Evolutionary conservation across 2,797 vertebrate genomes (phyloP).

Genomic region (Anabas testudineus): DNA sequence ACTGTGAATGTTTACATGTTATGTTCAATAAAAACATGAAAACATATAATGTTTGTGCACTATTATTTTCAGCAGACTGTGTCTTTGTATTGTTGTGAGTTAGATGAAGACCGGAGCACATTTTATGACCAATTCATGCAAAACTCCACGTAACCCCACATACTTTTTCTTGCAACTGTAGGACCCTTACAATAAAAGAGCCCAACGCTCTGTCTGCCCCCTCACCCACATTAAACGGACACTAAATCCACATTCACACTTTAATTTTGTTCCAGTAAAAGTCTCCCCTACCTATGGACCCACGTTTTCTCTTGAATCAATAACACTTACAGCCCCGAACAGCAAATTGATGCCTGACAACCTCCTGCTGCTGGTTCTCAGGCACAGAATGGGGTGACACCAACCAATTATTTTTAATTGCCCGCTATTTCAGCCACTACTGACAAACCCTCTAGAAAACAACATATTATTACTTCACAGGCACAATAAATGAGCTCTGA

Average conservation of each 20-base stretch:
- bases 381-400: conserved; percentile 16
- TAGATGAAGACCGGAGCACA: too few relatives aligned
- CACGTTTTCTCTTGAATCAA: conserved; percentile 4
- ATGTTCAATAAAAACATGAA: too few relatives aligned
- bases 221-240: background rate
- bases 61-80: too few relatives aligned
- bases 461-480: conserved; percentile 15
- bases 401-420: conserved; percentile 38
- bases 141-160: too few relatives aligned
- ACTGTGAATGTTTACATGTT: too few relatives aligned
- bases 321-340: conserved; percentile 14
- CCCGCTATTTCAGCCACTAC: conserved; percentile 18
- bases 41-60: too few relatives aligned
- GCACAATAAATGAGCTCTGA: conserved; percentile 31
- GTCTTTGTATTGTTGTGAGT: too few relatives aligned
- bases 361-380: conserved; percentile 14
- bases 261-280: background rate
- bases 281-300: background rate
- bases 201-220: background rate
- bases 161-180: too few relatives aligned
- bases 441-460: conserved; percentile 13
- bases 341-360: conserved; percentile 20
- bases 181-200: too few relatives aligned
- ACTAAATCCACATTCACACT: background rate
- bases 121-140: too few relatives aligned